A percentile compares a stretch with the other conserved stretches of the same genome.
These are phyloP conservation scores for Caerostris extrusa DNA, from an alignment of 1,140 invertebrate genomes.

Conservation along the genomic window DNA sequence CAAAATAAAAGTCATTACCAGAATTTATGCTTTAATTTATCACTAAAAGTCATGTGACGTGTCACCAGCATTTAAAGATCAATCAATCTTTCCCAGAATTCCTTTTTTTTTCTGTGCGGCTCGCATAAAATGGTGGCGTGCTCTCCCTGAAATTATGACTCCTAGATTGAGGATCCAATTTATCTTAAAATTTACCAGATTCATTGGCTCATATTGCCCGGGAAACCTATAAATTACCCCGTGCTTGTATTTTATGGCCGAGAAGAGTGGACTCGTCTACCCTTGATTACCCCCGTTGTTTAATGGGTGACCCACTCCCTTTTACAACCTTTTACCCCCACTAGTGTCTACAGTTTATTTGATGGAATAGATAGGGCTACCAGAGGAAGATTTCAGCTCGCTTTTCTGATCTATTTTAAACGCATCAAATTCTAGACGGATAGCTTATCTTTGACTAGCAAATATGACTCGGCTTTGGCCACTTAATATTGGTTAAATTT, in stretches of 20 bases:
- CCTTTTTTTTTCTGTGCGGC: neutral
- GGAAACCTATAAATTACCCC: conserved; percentile 64
- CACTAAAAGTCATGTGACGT: neutral
- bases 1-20: neutral
- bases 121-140: neutral
- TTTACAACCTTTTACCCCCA: conserved; percentile 59
- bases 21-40: conserved; percentile 1
- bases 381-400: neutral
- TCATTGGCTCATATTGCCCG: conserved; percentile 61
- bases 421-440: too few relatives aligned
- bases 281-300: conserved; percentile 73
- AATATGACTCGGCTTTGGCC: too few relatives aligned
- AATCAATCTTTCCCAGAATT: neutral
- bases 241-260: conserved; percentile 60
- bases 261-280: conserved; percentile 73
- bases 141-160: neutral
- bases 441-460: too few relatives aligned
- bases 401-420: neutral
- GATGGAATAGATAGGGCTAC: conserved; percentile 11
- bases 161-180: conserved; percentile 67
- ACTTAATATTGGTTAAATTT: too few relatives aligned
- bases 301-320: conserved; percentile 58
- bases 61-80: neutral
- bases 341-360: conserved; percentile 33
- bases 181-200: conserved; percentile 72